Percentiles rank a stretch among this genome's conserved stretches.
Conservation (phyloP, 1,140 invertebrate species). For the Sitobion miscanthi region DNA sequence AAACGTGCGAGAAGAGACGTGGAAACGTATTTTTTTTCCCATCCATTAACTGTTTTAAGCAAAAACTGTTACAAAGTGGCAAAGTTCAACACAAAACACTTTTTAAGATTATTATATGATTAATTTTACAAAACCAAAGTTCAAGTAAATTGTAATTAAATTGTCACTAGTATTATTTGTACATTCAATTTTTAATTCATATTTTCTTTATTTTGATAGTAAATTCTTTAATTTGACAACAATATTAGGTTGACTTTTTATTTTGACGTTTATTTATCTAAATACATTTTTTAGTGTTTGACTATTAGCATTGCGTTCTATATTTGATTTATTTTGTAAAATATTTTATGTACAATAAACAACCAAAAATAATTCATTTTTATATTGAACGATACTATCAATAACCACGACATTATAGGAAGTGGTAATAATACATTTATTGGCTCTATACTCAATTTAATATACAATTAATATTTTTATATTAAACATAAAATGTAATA, state of each 20-base stretch:
- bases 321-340: not conserved
- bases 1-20: conserved; percentile 27
- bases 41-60: conserved; percentile 24
- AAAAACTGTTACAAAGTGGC: conserved; percentile 29
- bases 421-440: not conserved
- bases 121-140: not conserved
- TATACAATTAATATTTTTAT: not conserved
- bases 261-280: not conserved
- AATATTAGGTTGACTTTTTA: not conserved
- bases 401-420: not conserved
- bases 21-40: conserved; percentile 7
- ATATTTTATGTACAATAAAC: not conserved
- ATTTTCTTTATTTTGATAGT: not conserved
- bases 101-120: conserved; percentile 18
- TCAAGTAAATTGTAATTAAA: not conserved
- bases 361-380: not conserved
- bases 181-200: not conserved
- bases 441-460: not conserved
- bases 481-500: not conserved
- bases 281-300: not conserved
- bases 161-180: not conserved
- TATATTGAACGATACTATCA: not conserved
- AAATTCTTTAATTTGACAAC: not conserved
- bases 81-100: conserved; percentile 25
- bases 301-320: not conserved